Conservation (phyloP, 1,140 invertebrate species). For the Melanaphis sacchari region DNA sequence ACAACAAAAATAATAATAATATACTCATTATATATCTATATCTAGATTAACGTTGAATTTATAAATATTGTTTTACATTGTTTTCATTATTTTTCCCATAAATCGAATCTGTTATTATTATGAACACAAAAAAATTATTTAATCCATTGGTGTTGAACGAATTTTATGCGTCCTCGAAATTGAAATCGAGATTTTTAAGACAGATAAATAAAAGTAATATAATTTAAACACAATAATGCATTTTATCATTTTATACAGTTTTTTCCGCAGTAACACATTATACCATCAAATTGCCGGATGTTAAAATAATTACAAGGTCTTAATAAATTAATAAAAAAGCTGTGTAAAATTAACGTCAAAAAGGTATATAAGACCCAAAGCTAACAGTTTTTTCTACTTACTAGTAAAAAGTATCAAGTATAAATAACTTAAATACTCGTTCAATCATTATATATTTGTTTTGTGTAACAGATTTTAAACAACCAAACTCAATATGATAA, state of each 20-base stretch:
- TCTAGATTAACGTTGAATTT: neutral
- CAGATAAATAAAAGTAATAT: neutral
- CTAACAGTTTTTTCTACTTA: neutral
- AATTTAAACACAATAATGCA: neutral
- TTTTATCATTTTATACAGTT: neutral
- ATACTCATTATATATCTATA: neutral
- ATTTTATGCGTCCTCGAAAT: neutral
- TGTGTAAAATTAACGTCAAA: neutral
- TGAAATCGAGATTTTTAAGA: neutral
- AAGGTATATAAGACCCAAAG: neutral
- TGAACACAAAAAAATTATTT: neutral
- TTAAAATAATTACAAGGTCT: constrained; percentile 1
- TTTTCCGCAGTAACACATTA: neutral
- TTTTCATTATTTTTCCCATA: neutral
- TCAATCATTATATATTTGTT: neutral
- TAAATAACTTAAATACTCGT: neutral
- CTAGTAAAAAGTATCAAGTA: neutral
- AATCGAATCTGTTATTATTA: neutral
- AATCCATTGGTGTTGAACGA: neutral
- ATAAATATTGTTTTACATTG: neutral
- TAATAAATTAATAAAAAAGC: neutral
- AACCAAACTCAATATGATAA: neutral
- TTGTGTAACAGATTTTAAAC: neutral
- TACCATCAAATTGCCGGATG: neutral
- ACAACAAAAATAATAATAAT: neutral